phyloP scores from a whole-genome alignment of 2,888 invertebrate genomes.

The Nebria brevicollis region DNA sequence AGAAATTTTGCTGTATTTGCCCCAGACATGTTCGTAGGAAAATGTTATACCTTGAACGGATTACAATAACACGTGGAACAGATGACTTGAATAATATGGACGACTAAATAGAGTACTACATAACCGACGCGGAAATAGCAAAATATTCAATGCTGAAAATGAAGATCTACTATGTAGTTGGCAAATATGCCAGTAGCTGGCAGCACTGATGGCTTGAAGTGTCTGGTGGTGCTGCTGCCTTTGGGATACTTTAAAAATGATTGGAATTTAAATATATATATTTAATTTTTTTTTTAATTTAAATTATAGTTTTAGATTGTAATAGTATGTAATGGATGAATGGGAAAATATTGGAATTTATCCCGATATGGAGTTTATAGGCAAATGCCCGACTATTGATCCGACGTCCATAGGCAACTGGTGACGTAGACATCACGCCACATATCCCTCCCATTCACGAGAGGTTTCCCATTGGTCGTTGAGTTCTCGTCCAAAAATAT shows the following conservation, averaged over 20 bases:
- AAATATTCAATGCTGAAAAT: no score
- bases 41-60: neutral
- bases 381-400: constrained; percentile 29
- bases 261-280: no score
- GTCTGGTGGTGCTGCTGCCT: no score
- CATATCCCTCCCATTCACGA: constrained; percentile 50
- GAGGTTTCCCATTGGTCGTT: constrained; percentile 50
- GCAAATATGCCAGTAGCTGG: no score
- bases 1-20: constrained; percentile 8
- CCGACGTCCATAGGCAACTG: constrained; percentile 34
- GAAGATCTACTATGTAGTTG: no score
- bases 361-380: neutral
- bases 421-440: constrained; percentile 53
- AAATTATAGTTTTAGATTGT: neutral
- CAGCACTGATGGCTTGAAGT: no score
- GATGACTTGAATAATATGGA: no score
- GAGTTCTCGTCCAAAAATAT: constrained; percentile 50
- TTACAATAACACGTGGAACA: no score
- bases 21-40: neutral
- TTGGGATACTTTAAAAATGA: no score
- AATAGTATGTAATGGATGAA: neutral
- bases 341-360: neutral
- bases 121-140: no score
- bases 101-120: no score
- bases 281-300: neutral